A percentile compares a stretch with the other conserved stretches of the same genome.
Conservation (phyloP, 2,797 vertebrate genomes). For the Micropoecilia bifurca region DNA sequence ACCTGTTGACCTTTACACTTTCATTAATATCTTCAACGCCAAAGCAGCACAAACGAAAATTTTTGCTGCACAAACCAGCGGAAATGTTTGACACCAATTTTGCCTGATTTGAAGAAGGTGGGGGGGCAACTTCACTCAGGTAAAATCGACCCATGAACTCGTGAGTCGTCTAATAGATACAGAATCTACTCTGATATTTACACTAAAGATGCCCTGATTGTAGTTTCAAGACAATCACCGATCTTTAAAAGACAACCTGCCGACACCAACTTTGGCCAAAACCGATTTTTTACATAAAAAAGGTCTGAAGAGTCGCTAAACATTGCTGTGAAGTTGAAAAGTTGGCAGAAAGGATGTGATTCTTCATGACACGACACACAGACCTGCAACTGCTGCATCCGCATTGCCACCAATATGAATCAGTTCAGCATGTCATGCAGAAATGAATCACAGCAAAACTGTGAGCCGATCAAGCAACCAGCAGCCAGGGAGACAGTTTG, state of each 20-base stretch:
- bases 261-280: background rate
- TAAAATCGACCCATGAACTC: background rate
- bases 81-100: too few species aligned
- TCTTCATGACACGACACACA: background rate
- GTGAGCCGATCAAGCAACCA: background rate
- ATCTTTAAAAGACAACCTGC: background rate
- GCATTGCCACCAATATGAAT: background rate
- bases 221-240: too few species aligned
- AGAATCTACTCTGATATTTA: background rate
- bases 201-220: background rate
- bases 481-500: background rate
- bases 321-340: too few species aligned
- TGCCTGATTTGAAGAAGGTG: too few species aligned
- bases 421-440: background rate
- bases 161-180: background rate
- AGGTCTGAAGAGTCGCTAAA: background rate
- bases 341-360: background rate
- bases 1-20: too few species aligned
- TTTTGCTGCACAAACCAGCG: too few species aligned
- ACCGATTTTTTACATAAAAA: background rate
- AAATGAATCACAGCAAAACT: background rate
- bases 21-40: too few species aligned
- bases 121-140: too few species aligned
- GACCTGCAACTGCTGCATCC: background rate
- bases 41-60: too few species aligned